These are phyloP conservation scores for Eupristina koningsbergeri DNA, from an alignment of 1,140 invertebrate species.

Conservation along the genomic window DNA sequence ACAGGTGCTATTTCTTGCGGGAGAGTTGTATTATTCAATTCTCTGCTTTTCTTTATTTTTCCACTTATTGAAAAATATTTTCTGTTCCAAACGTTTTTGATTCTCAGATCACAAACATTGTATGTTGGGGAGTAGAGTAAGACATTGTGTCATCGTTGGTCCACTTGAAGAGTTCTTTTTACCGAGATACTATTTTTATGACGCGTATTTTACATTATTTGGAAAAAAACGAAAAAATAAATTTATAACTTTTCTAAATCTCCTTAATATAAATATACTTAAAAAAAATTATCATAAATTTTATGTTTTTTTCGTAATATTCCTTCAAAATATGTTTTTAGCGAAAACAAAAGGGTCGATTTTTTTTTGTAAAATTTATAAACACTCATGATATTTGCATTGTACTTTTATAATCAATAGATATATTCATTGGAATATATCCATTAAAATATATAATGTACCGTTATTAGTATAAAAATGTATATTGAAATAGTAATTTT, in stretches of 20 bases:
- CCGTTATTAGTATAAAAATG: no score
- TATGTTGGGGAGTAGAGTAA: not conserved
- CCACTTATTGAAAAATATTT: constrained; percentile 56
- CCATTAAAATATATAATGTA: no score
- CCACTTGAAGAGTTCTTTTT: not conserved
- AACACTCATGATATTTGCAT: not conserved
- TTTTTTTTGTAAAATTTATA: not conserved
- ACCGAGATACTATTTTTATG: not conserved
- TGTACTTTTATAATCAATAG: not conserved
- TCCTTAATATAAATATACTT: not conserved
- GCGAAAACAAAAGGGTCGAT: not conserved
- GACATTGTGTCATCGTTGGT: not conserved
- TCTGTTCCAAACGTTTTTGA: constrained; percentile 19
- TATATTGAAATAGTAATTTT: no score
- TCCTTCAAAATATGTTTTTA: not conserved
- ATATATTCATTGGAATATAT: no score
- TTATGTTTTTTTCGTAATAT: not conserved
- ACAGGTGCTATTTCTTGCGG: constrained; percentile 60
- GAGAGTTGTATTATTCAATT: constrained; percentile 51
- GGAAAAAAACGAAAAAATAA: not conserved
- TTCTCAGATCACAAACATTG: constrained; percentile 24
- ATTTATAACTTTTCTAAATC: not conserved
- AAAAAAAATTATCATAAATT: not conserved
- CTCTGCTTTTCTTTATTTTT: not conserved
- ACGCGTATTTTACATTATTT: not conserved